Conservation (phyloP, 2,797 vertebrate species). For the Urocyon cinereoargenteus region DNA sequence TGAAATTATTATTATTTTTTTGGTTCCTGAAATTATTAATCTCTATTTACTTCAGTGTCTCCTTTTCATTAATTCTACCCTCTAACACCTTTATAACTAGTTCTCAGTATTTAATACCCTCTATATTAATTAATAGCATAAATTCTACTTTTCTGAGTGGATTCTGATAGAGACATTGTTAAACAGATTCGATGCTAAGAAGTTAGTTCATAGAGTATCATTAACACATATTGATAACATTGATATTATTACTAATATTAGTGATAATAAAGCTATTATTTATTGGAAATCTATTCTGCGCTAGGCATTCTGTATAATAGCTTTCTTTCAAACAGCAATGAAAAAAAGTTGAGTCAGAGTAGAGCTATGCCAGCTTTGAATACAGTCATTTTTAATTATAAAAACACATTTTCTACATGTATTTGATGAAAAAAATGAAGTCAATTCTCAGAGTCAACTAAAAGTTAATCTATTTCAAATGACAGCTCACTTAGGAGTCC, state of each 20-base stretch:
- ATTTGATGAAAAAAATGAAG: conserved; percentile 28
- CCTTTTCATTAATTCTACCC: not conserved
- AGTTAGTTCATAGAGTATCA: not conserved
- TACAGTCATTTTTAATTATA: not conserved
- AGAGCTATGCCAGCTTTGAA: not conserved
- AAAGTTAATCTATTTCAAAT: not conserved
- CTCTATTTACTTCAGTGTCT: not conserved
- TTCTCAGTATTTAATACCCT: not conserved
- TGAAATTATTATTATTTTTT: not conserved
- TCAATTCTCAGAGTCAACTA: not conserved
- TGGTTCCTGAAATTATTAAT: not conserved
- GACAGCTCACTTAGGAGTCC: not conserved
- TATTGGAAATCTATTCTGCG: not conserved
- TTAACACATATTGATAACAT: not conserved
- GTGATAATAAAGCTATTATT: not conserved
- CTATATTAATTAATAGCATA: not conserved
- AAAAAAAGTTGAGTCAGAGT: not conserved
- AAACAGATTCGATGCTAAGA: not conserved
- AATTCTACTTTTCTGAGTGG: not conserved
- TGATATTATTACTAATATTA: not conserved
- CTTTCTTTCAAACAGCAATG: not conserved
- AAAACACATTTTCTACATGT: not conserved
- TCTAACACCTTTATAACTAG: not conserved
- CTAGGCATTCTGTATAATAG: not conserved
- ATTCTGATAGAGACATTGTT: not conserved